These are phyloP conservation scores for Propsilocerus akamusi DNA, from an alignment of 1,140 invertebrate genomes.

Conservation along the genomic window DNA sequence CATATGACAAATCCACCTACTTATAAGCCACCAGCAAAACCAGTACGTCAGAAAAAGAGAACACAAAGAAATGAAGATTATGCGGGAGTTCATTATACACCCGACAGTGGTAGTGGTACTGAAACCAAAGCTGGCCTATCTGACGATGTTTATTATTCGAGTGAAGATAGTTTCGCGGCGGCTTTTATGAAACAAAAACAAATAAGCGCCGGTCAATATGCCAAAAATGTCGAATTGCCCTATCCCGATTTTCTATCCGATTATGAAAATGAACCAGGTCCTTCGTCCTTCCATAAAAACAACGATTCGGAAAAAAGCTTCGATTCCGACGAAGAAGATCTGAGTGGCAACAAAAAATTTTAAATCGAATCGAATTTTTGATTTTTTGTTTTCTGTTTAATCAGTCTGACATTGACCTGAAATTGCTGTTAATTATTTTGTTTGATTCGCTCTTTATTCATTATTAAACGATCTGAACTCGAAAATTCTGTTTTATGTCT, in stretches of 20 bases:
- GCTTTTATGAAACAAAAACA: conserved; percentile 7
- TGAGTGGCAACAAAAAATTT: background rate
- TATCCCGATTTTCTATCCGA: conserved; percentile 23
- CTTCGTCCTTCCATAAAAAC: background rate
- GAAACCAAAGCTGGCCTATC: conserved; percentile 18
- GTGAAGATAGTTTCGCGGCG: conserved; percentile 18
- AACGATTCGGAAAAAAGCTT: background rate
- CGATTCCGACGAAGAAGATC: background rate
- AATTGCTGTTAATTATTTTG: too few species aligned
- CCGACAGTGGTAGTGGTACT: conserved; percentile 18
- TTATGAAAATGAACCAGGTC: conserved; percentile 13
- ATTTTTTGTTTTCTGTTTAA: too few species aligned
- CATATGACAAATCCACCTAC: conserved; percentile 26
- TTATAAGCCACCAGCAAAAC: conserved; percentile 20
- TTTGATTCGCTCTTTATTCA: too few species aligned
- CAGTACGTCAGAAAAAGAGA: conserved; percentile 21
- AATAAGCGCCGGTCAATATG: conserved; percentile 7
- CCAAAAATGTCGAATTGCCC: conserved; percentile 12
- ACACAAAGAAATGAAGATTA: conserved; percentile 12
- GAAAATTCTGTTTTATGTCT: too few species aligned
- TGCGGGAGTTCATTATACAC: conserved; percentile 10
- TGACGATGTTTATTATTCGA: conserved; percentile 21
- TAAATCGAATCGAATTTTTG: background rate
- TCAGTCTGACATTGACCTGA: too few species aligned
- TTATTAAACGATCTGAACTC: too few species aligned